Evolutionary conservation across 2,797 vertebrate genomes (phyloP), one percentile per base, ranked within the genome.

Genomic region (Buceros bicornis): DNA sequence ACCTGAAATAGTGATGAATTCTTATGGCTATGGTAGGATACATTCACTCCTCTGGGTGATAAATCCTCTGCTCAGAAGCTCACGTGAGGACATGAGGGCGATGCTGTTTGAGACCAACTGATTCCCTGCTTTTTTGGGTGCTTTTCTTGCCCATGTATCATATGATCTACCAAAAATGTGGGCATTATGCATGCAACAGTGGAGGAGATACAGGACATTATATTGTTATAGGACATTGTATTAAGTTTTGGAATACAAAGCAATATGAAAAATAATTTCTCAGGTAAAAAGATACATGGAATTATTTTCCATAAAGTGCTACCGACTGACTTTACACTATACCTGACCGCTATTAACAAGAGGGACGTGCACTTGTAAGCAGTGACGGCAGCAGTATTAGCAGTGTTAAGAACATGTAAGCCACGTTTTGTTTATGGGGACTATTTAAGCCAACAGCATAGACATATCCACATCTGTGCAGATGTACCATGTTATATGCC

Each of bases 101-200:
- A 65, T 47, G 29, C 19, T 60, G 13, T 24, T 25, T 57, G 20
- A 78, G 62, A 56, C n/a, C 2, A 1, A 35, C 21, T 28, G 62
- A 50, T 43, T 54, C 37, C 16, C 22, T 26, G 29, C 16, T 71
- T 57, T 48, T 65, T 37, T 1, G 0, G 5, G 4, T 35, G 18
- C 14, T 79, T 76, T 81, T 66, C 33, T 69, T 86, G 57, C 35
- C 37, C 26, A 13, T 8, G 28, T 24, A 73, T 33, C n/a, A 18
- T 8, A 28, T 2, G 10, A 29, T n/a, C 70, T 74, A 22, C 51
- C 1, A 1, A 79, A 89, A 92, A 82, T 10, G 10, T 18, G 29
- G 47, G 28, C 6, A 8, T 45, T 45, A 10, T 10, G 29, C 0
- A 0, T 60, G 67, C 24, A 62, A 45, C 35, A 72, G 40, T n/a